These are phyloP conservation scores for Pyrrhosoma nymphula DNA, from an alignment of 2,888 invertebrate genomes.

Conservation along the genomic window DNA sequence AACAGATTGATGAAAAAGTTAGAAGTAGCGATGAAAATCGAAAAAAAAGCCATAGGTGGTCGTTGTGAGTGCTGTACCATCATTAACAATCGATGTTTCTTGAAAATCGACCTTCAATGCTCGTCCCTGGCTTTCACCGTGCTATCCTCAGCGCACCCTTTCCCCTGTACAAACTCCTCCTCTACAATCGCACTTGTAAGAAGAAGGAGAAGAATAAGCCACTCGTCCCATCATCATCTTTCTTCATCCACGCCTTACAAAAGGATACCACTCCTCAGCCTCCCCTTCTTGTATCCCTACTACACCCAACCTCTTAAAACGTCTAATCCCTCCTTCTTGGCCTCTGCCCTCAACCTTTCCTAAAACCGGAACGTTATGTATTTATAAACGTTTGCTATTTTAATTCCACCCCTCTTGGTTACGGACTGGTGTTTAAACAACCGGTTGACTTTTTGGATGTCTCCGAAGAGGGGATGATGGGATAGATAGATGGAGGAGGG, in stretches of 20 bases:
- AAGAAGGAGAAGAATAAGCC: neutral
- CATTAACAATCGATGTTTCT: too few species aligned
- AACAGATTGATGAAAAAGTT: too few species aligned
- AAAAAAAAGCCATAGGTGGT: too few species aligned
- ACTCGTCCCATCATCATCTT: neutral
- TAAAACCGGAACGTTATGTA: slow-evolving; percentile 1
- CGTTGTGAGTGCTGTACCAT: too few species aligned
- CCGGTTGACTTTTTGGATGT: slow-evolving; percentile 1
- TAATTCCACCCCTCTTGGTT: neutral
- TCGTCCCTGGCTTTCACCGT: neutral
- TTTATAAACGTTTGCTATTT: slow-evolving; percentile 29
- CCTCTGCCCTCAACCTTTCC: neutral
- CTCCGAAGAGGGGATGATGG: neutral
- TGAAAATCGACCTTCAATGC: too few species aligned
- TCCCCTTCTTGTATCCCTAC: neutral
- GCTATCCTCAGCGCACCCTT: neutral
- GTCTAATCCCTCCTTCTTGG: neutral
- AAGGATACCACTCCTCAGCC: neutral
- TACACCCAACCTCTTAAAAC: neutral
- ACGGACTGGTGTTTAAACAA: neutral
- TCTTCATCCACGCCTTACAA: neutral
- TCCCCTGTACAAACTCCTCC: neutral
- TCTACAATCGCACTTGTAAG: neutral
- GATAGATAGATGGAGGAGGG: neutral
- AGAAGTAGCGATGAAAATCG: too few species aligned